Conservation (phyloP, 2,888 invertebrate species). For the Epinotia nisella region DNA sequence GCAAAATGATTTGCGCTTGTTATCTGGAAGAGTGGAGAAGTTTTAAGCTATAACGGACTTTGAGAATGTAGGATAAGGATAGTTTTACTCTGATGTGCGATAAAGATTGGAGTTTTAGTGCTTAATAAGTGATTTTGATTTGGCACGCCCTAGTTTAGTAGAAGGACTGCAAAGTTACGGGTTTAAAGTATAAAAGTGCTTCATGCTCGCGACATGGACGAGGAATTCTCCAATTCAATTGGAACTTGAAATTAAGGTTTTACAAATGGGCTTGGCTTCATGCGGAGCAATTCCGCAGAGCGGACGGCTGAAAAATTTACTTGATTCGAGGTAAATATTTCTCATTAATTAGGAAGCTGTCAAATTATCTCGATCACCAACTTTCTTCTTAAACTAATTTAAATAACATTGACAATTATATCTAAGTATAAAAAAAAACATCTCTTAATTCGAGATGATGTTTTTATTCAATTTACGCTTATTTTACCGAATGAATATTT, state of each 20-base stretch:
- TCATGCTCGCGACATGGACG: neutral
- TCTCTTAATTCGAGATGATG: no score
- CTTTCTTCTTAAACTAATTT: no score
- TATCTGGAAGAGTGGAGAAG: conserved; percentile 1
- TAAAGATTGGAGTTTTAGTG: conserved; percentile 29
- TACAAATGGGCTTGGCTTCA: no score
- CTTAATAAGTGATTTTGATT: conserved; percentile 33
- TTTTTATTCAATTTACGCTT: no score
- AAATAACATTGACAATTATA: no score
- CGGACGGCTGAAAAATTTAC: no score
- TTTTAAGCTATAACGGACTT: conserved; percentile 13
- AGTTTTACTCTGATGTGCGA: neutral
- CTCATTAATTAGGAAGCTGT: no score
- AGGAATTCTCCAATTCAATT: neutral
- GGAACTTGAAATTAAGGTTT: neutral
- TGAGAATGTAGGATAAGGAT: neutral
- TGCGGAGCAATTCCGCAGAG: no score
- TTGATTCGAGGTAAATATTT: no score
- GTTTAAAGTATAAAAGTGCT: conserved; percentile 4
- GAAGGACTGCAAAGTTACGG: neutral
- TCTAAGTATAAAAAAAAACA: no score
- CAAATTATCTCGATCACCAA: no score
- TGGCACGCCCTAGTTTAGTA: conserved; percentile 4
- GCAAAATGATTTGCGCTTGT: conserved; percentile 3
- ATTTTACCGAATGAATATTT: no score